phyloP scores from a whole-genome alignment of 2,888 invertebrate species.

The Sinotaia quadrata region DNA sequence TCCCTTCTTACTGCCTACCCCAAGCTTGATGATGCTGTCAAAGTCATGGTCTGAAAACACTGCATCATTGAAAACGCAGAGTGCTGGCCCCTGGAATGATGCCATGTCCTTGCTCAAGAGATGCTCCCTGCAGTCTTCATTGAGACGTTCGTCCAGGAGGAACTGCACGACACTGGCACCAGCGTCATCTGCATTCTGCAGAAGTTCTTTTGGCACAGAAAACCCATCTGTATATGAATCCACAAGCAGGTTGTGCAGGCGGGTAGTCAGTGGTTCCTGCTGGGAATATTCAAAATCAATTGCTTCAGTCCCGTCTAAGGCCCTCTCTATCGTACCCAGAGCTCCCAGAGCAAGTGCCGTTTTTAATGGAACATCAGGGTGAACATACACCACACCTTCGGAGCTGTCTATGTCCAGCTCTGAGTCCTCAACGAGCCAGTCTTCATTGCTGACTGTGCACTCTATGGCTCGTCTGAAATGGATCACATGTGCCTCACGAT shows the following conservation, averaged over 20 bases:
- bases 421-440: constrained; percentile 1
- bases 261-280: background rate
- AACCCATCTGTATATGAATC: background rate
- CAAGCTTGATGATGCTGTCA: constrained; percentile 54
- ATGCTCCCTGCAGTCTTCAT: constrained; percentile 37
- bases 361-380: background rate
- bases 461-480: constrained; percentile 22
- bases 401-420: background rate
- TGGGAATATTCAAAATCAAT: background rate
- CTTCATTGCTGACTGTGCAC: constrained; percentile 24
- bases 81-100: constrained; percentile 59
- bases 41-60: constrained; percentile 61
- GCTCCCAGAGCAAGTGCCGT: constrained; percentile 23
- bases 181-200: constrained; percentile 67
- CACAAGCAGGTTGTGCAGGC: background rate
- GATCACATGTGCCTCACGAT: constrained; percentile 23
- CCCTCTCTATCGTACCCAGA: constrained; percentile 4
- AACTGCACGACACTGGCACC: constrained; percentile 23
- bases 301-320: constrained; percentile 33
- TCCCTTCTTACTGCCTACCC: constrained; percentile 59
- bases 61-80: constrained; percentile 62
- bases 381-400: constrained; percentile 11
- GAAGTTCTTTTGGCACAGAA: constrained; percentile 46
- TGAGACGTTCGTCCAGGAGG: constrained; percentile 22
- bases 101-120: constrained; percentile 55